Evolutionary conservation across 2,113 vertebrate species (phyloP).

Genomic region (Pristiophorus japonicus): DNA sequence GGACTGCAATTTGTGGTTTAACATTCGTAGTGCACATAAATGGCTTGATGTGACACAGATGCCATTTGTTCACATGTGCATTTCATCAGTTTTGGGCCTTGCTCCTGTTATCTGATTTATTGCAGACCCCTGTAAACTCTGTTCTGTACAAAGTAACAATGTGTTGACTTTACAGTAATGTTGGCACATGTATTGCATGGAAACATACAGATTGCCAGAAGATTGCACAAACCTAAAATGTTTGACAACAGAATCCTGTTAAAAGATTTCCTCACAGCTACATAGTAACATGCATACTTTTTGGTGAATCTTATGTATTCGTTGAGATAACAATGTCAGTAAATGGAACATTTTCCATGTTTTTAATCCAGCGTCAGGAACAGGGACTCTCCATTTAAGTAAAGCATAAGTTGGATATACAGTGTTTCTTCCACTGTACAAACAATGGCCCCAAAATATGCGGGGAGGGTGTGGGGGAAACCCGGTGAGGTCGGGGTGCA

Average conservation of each 20-base stretch:
- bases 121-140: background rate
- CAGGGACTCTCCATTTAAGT: background rate
- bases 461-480: too few species aligned
- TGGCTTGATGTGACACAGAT: constrained; percentile 30
- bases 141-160: background rate
- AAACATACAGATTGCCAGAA: background rate
- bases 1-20: background rate
- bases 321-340: background rate
- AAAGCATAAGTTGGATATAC: background rate
- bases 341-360: background rate
- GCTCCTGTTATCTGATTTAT: constrained; percentile 12
- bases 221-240: background rate
- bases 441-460: too few species aligned
- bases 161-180: constrained; percentile 1
- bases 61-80: constrained; percentile 14
- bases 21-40: background rate
- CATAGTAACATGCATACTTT: background rate
- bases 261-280: background rate
- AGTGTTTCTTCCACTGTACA: background rate
- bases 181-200: background rate
- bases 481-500: background rate
- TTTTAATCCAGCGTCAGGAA: background rate
- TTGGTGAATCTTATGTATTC: background rate
- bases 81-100: background rate
- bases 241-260: background rate